These are phyloP conservation scores for Sebastes itinus DNA, from an alignment of 2,797 vertebrate species.

Conservation along the genomic window DNA sequence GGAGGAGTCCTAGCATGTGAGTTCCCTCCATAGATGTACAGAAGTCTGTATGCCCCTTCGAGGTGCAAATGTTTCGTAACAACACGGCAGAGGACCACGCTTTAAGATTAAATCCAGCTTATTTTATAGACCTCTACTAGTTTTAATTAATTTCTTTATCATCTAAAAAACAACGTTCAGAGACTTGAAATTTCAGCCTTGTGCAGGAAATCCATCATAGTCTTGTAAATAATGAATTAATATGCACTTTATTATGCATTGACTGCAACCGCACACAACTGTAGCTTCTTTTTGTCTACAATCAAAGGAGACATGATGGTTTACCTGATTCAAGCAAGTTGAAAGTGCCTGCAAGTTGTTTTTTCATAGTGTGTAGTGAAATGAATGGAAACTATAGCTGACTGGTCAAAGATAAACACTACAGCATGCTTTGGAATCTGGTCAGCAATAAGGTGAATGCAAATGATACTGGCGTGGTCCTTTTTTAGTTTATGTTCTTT, in stretches of 20 bases:
- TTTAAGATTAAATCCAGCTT: not conserved
- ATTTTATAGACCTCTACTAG: not conserved
- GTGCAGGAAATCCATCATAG: not conserved
- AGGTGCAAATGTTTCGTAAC: not conserved
- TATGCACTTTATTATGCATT: not conserved
- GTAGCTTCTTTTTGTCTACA: not conserved
- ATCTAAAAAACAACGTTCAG: not conserved
- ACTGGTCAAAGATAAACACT: not conserved
- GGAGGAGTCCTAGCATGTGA: conserved; percentile 92
- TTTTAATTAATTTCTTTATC: not conserved
- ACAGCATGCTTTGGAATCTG: not conserved
- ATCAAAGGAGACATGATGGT: not conserved
- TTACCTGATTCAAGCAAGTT: not conserved
- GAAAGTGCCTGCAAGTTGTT: not conserved
- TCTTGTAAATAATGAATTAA: not conserved
- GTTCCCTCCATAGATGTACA: conserved; percentile 51
- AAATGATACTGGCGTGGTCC: too few relatives aligned
- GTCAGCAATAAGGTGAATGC: too few relatives aligned
- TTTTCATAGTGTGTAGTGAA: not conserved
- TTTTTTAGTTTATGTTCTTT: too few relatives aligned
- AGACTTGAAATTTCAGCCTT: not conserved
- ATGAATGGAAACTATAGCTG: not conserved
- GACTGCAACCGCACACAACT: not conserved
- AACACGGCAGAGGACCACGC: not conserved
- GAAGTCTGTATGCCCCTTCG: not conserved